Conservation (phyloP, 2,113 vertebrate genomes). For the Cichladusa arquata region DNA sequence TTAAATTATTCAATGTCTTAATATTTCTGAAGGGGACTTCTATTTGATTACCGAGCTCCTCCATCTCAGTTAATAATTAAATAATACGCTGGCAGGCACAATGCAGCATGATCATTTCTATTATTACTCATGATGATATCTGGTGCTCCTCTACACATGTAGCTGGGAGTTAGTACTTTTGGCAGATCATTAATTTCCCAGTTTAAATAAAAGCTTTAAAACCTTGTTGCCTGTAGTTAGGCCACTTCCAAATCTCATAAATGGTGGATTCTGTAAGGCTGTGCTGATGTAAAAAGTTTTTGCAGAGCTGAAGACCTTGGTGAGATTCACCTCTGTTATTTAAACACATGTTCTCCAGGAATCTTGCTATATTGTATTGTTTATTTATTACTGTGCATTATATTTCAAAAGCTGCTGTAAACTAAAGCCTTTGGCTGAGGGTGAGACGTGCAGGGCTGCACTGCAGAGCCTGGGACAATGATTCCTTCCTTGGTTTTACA, state of each 20-base stretch:
- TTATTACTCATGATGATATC: slow-evolving; percentile 57
- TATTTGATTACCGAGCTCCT: slow-evolving; percentile 57
- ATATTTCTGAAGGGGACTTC: slow-evolving; percentile 69
- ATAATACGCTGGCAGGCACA: slow-evolving; percentile 50
- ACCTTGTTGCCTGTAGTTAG: slow-evolving; percentile 37
- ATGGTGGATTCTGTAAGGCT: background rate
- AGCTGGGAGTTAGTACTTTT: slow-evolving; percentile 57
- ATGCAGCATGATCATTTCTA: slow-evolving; percentile 57
- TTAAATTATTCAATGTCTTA: slow-evolving; percentile 71
- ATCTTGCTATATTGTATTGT: background rate
- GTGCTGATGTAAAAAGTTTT: background rate
- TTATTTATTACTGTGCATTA: background rate
- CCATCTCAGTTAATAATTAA: slow-evolving; percentile 63
- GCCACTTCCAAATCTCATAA: slow-evolving; percentile 19
- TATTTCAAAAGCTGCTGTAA: background rate
- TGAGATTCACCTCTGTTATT: background rate
- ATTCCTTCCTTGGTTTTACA: background rate
- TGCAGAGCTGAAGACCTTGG: background rate
- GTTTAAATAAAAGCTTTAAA: slow-evolving; percentile 67
- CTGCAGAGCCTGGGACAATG: background rate
- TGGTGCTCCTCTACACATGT: slow-evolving; percentile 40
- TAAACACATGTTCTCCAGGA: background rate
- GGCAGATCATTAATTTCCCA: slow-evolving; percentile 56
- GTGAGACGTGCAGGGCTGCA: background rate
- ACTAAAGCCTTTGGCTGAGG: background rate